phyloP scores from a whole-genome alignment of 2,113 vertebrate species.

The Micronisus gabar region DNA sequence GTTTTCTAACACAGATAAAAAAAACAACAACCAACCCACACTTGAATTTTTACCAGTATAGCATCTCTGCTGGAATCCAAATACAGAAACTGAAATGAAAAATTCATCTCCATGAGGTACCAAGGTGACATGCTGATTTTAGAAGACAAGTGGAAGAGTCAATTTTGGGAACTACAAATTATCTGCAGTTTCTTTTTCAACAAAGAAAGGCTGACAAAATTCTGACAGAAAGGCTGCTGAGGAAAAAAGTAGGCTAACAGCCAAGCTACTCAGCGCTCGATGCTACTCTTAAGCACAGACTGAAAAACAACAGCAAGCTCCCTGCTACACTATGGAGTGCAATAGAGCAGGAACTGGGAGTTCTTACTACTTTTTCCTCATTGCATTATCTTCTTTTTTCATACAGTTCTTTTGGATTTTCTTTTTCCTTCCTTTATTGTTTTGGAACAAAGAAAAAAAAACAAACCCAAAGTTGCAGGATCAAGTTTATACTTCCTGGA shows the following conservation, averaged over 20 bases:
- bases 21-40: background rate
- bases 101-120: background rate
- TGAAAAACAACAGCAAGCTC: background rate
- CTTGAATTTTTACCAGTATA: background rate
- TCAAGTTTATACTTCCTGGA: background rate
- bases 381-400: background rate
- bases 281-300: background rate
- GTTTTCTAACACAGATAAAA: background rate
- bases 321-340: background rate
- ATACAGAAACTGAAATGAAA: background rate
- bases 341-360: background rate
- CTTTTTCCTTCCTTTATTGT: background rate
- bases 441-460: background rate
- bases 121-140: background rate
- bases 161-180: background rate
- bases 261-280: background rate
- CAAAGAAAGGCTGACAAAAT: background rate
- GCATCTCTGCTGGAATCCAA: background rate
- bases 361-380: background rate
- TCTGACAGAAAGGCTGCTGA: background rate
- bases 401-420: background rate
- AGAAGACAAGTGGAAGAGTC: background rate
- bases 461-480: background rate
- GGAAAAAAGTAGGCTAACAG: background rate
- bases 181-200: background rate